Evolutionary conservation across 2,797 vertebrate species (phyloP), one percentile per base, ranked within the genome.

Genomic region (Triplophysa yarkandensis): DNA sequence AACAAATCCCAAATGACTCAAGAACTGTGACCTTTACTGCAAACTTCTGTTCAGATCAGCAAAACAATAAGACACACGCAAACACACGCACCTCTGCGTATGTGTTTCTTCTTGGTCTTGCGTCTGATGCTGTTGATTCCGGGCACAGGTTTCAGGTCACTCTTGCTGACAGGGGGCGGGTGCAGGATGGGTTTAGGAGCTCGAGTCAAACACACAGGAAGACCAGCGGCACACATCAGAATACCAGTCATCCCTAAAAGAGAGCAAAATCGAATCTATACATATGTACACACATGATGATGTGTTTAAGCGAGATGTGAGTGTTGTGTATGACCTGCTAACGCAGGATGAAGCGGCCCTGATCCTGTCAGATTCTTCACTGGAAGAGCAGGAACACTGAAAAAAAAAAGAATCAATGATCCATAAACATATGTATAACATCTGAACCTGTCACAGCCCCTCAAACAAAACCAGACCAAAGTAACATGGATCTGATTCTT

Each of bases 41-140:
- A 54, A 14, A 13, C 23, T 17, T 48, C 44, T 9, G 44, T 2
- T 48, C 1, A 7, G 44, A 7, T 46, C 44, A 46, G 44, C 44
- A 19, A 46, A 2, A 46, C 9, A 36, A 36, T 1, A 10, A 36
- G 8, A 36, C 34, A 39, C 36, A 14, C 36, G n/a, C 77, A 52
- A 6, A 28, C 46, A 6, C 39, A 58, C 87, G 80, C 75, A 98
- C 97, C 96, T 89, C 92, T 97, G 82, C 93, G 95, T 78, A 97
- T 92, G 79, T 98, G 96, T 80, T 97, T 97, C 78, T 98, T 98
- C 86, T 98, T 98, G 82, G 95, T 98, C 88, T 98, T 98, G 88
- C 96, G 94, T 72, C 95, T 94, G 91, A 94, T 95, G 68, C 97
- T 95, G 0, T 92, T 94, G 83, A 98, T 88, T 2, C 97, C 97